phyloP scores from a whole-genome alignment of 2,113 vertebrate genomes.

The Aix galericulata region DNA sequence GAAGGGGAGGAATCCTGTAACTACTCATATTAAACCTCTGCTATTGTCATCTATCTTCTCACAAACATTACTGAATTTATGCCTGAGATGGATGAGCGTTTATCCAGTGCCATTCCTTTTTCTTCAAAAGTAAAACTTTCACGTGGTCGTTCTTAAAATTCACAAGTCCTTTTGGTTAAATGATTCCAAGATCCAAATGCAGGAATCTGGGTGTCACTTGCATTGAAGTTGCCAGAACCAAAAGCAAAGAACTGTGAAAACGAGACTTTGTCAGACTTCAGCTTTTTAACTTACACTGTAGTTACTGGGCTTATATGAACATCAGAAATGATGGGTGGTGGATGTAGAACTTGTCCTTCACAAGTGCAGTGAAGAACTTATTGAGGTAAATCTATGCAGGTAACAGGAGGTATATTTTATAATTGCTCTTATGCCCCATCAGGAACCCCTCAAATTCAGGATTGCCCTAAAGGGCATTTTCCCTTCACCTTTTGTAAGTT shows the following conservation, averaged over 20 bases:
- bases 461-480: neutral
- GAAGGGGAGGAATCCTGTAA: slow-evolving; percentile 22
- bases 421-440: neutral
- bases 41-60: neutral
- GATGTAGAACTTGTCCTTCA: neutral
- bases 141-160: neutral
- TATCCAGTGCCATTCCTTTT: neutral
- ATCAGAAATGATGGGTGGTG: neutral
- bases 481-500: neutral
- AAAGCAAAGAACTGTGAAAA: neutral
- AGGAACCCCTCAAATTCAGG: neutral
- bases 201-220: neutral
- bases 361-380: neutral
- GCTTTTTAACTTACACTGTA: neutral
- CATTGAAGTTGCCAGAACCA: neutral
- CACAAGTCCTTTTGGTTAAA: neutral
- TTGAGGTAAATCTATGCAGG: neutral
- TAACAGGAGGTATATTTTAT: neutral
- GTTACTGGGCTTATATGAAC: neutral
- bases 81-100: neutral
- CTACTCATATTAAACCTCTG: slow-evolving; percentile 8
- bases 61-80: neutral
- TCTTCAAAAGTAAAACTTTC: neutral
- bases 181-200: neutral
- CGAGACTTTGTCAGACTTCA: neutral